phyloP scores from a whole-genome alignment of 2,888 invertebrate genomes.

The Epirrhoe tristata region DNA sequence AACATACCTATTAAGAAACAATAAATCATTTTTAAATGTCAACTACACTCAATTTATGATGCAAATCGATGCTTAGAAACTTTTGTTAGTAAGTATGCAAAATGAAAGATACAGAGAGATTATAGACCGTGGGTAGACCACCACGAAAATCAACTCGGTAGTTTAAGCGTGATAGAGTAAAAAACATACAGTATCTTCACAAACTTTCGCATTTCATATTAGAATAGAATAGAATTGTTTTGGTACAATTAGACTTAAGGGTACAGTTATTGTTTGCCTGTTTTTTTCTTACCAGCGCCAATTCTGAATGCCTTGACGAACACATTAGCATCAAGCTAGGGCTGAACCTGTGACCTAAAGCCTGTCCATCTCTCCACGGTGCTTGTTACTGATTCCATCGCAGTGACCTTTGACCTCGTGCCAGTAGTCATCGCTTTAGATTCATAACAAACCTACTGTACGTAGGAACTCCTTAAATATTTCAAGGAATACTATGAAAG shows the following conservation, averaged over 20 bases:
- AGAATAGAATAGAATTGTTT: too few relatives aligned
- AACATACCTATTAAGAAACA: slow-evolving; percentile 35
- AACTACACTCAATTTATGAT: slow-evolving; percentile 30
- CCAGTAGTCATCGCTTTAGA: slow-evolving; percentile 30
- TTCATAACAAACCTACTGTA: slow-evolving; percentile 8
- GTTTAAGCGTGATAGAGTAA: too few relatives aligned
- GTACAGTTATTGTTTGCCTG: too few relatives aligned
- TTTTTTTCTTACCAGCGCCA: slow-evolving; percentile 13
- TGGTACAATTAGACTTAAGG: too few relatives aligned
- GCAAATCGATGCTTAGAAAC: background rate
- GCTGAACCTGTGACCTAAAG: slow-evolving; percentile 35
- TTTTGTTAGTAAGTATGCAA: background rate
- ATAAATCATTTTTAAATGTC: slow-evolving; percentile 41
- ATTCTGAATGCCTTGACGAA: slow-evolving; percentile 11
- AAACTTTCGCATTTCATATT: too few relatives aligned
- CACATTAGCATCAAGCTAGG: slow-evolving; percentile 29
- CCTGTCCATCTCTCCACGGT: slow-evolving; percentile 37
- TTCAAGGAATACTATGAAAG: too few relatives aligned
- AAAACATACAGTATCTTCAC: too few relatives aligned
- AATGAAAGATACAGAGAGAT: too few relatives aligned
- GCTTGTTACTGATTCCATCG: slow-evolving; percentile 34
- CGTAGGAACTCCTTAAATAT: too few relatives aligned
- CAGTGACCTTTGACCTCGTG: slow-evolving; percentile 17
- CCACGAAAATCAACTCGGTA: too few relatives aligned
- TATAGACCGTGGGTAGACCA: too few relatives aligned